Conservation (phyloP, 1,140 invertebrate genomes). For the Liolophura sinensis region DNA sequence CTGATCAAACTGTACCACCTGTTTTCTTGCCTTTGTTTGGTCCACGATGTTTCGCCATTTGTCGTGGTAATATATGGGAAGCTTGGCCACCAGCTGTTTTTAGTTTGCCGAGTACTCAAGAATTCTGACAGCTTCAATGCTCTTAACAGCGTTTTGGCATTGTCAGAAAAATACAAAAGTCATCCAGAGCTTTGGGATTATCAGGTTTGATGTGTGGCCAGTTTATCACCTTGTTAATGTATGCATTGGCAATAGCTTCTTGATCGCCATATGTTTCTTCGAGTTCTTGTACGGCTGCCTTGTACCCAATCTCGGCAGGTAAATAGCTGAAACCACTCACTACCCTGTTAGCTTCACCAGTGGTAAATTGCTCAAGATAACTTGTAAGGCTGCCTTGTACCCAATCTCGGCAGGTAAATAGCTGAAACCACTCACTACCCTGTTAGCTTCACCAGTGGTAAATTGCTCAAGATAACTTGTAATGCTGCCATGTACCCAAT, state of each 20-base stretch:
- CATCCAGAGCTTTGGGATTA: slow-evolving; percentile 6
- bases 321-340: slow-evolving; percentile 17
- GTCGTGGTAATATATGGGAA: slow-evolving; percentile 22
- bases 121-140: slow-evolving; percentile 8
- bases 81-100: slow-evolving; percentile 14
- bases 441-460: too few relatives aligned
- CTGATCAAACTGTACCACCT: too few relatives aligned
- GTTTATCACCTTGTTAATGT: slow-evolving; percentile 5
- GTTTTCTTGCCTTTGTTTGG: neutral
- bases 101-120: slow-evolving; percentile 21
- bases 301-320: slow-evolving; percentile 13
- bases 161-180: slow-evolving; percentile 5
- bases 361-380: slow-evolving; percentile 25
- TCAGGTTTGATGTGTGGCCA: slow-evolving; percentile 8
- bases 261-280: slow-evolving; percentile 12
- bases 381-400: too few relatives aligned
- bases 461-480: too few relatives aligned
- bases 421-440: too few relatives aligned
- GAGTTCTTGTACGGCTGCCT: slow-evolving; percentile 15
- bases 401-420: too few relatives aligned
- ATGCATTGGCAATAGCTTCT: slow-evolving; percentile 6
- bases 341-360: slow-evolving; percentile 14
- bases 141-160: slow-evolving; percentile 8
- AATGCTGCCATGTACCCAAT: too few relatives aligned
- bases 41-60: slow-evolving; percentile 21